Evolutionary conservation across 2,113 vertebrate genomes (phyloP).

Genomic region (Sialia sialis): DNA sequence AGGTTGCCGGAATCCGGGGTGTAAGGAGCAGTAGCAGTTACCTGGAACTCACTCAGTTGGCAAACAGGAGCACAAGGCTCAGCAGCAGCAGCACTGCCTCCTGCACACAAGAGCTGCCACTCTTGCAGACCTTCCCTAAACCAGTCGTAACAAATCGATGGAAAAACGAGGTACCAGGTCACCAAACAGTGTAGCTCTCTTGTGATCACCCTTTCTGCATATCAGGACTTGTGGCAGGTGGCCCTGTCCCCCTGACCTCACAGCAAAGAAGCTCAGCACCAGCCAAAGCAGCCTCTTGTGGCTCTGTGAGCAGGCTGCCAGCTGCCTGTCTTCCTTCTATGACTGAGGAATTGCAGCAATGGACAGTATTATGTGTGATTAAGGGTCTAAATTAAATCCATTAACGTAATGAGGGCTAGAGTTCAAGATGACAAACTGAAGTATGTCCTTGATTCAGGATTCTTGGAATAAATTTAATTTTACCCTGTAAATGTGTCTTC

Average conservation of each 20-base stretch:
- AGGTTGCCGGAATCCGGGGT: background rate
- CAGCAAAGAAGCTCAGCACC: fast-evolving
- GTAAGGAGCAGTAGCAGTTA: background rate
- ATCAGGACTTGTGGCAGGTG: background rate
- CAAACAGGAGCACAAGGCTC: conserved; percentile 62
- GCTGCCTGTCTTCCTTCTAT: background rate
- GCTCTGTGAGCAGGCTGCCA: background rate
- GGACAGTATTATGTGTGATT: background rate
- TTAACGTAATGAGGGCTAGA: background rate
- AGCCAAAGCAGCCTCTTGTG: background rate
- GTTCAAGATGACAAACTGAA: background rate
- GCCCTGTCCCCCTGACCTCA: background rate
- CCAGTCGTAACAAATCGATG: conserved; percentile 26
- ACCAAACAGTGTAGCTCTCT: background rate
- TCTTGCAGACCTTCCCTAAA: conserved; percentile 3
- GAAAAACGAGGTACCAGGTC: conserved; percentile 61
- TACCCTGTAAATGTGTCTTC: background rate
- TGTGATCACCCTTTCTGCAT: background rate
- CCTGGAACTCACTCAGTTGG: conserved; percentile 37
- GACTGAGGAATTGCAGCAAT: background rate
- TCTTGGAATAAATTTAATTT: background rate
- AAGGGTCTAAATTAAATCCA: background rate
- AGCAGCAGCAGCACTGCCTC: conserved; percentile 18
- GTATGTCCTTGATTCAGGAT: background rate
- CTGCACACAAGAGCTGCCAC: conserved; percentile 50